Base-by-base conservation (phyloP, 1,140 invertebrate genomes). In the Drosophila lacertosa region DNA sequence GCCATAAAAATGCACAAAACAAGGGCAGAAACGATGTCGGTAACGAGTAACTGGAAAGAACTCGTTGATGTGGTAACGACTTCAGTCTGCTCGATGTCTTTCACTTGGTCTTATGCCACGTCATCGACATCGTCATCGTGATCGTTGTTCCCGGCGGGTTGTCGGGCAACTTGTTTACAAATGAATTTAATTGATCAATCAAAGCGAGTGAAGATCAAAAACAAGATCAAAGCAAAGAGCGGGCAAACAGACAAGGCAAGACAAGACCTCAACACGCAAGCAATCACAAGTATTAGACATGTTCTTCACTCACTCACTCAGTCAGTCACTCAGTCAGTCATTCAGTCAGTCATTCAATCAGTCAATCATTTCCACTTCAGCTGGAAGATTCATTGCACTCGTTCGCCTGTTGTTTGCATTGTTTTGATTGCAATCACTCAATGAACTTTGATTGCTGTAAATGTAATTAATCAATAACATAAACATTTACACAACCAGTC, bases 151-250 rank as follows among this genome's bases (percentile, higher is more conserved):
- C 24, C 24, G 24, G 24, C 24, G 24, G 24, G 24, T 26, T 26
- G 24, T 26, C 26, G 3, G 51, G 60, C 54, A 77, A 77, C 77
- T 81, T 89, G 82, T 82, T 88, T 88, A 88, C 82, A 88, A 88
- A 88, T 89, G 74, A 88, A 89, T 88, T 88, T 88, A 88, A 88
- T 88, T 88, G 82, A 88, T 88, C 82, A 88, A 89, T 88, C 82
- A 88, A 83, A 76, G 78, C 78, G 82, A 88, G 83, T 89, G 82
- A 86, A 86, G 82, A 86, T 86, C 82, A 86, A 88, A 80, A 86
- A 83, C 53, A 74, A 88, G 82, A 88, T 88, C 82, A 88, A 88
- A 88, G 82, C 71, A 71, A 60, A 35, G n/a, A n/a, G 67, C 77
- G 80, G 63, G 65, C 81, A 84, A 84, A 88, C 81, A 86, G 81